Evolutionary conservation across 2,113 vertebrate genomes (phyloP).

Genomic region (Harpagus bidentatus): DNA sequence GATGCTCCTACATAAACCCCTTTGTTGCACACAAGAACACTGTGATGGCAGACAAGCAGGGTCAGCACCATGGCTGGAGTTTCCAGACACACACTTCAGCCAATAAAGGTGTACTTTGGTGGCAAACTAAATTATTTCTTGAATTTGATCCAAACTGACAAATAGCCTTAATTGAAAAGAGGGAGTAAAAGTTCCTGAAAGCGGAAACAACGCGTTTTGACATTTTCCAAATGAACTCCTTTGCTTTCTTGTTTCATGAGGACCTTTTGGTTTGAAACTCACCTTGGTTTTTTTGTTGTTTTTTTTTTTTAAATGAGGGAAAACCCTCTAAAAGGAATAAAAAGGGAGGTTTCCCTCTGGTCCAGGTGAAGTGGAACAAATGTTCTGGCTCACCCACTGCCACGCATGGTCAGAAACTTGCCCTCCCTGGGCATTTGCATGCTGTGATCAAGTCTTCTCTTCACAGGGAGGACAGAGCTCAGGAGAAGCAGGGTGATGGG

Average conservation of each 20-base stretch:
- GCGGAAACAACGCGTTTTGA: accelerated
- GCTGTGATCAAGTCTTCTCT: neutral
- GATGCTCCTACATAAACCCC: neutral
- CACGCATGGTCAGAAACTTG: accelerated
- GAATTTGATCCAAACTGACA: neutral
- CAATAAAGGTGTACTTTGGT: neutral
- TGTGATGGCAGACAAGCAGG: neutral
- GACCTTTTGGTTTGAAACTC: neutral
- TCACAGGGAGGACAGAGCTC: neutral
- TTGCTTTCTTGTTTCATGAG: neutral
- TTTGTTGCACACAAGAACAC: neutral
- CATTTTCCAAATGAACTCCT: neutral
- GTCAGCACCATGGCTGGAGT: accelerated
- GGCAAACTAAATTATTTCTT: neutral
- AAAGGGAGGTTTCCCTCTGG: neutral
- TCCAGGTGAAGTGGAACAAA: neutral
- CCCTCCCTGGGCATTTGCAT: neutral
- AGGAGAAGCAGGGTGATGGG: neutral
- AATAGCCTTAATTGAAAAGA: neutral
- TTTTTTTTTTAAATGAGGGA: neutral
- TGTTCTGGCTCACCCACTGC: neutral
- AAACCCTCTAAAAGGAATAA: neutral
- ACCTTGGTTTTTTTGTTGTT: neutral
- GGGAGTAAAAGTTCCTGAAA: neutral
- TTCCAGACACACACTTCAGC: accelerated